Conservation (phyloP, 2,797 vertebrate genomes). For the Coendou prehensilis region DNA sequence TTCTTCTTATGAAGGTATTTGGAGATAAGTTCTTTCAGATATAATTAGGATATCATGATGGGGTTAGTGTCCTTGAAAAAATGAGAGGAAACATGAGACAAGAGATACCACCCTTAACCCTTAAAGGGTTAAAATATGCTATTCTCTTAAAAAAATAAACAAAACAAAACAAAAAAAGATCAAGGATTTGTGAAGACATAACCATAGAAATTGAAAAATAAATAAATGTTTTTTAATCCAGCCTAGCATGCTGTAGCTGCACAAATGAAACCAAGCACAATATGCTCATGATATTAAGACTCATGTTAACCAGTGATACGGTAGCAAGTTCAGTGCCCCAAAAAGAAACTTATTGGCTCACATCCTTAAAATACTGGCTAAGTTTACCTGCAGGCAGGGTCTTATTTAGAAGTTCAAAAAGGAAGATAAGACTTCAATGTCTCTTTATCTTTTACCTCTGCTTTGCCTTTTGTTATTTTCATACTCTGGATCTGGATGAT, state of each 20-base stretch:
- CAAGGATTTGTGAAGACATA: background rate
- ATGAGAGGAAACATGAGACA: background rate
- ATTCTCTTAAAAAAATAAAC: background rate
- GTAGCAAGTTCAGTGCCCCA: background rate
- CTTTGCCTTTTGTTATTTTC: background rate
- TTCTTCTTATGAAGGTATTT: background rate
- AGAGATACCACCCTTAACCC: too few relatives aligned
- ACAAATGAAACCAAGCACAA: background rate
- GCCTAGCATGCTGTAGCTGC: background rate
- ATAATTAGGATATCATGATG: background rate
- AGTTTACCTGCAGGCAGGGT: background rate
- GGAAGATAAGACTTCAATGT: background rate
- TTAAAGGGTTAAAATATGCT: too few relatives aligned
- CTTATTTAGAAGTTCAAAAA: conserved; percentile 1
- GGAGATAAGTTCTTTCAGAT: background rate
- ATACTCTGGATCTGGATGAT: background rate
- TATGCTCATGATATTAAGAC: background rate
- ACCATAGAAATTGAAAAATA: background rate
- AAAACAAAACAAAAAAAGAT: too few relatives aligned
- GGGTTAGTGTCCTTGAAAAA: background rate
- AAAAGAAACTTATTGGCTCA: background rate
- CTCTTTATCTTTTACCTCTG: background rate
- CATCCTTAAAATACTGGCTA: background rate
- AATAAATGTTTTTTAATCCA: background rate
- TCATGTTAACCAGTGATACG: background rate